Evolutionary conservation across 53 echinoderm and acorn worm genomes (phyloP).

Genomic region (Temnopleurus reevesii): DNA sequence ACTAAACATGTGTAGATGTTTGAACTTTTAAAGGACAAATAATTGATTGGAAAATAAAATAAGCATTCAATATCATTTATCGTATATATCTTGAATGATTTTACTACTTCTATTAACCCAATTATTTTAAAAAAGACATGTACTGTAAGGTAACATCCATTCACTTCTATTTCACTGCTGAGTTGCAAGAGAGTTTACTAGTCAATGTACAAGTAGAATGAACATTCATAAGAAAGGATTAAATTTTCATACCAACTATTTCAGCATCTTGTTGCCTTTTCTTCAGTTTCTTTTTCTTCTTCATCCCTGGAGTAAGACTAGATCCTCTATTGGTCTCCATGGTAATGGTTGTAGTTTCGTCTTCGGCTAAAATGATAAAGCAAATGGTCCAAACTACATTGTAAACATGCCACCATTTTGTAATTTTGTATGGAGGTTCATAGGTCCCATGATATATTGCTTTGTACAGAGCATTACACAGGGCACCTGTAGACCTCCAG

Average conservation of each 20-base stretch:
- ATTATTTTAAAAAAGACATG: neutral
- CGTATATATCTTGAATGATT: neutral
- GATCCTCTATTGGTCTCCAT: neutral
- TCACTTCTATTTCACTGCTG: neutral
- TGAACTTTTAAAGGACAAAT: no score
- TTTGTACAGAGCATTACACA: no score
- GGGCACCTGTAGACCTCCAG: no score
- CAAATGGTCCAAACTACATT: no score
- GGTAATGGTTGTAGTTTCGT: neutral
- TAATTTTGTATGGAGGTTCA: no score
- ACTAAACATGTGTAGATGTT: no score
- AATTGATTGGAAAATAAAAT: no score
- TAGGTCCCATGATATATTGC: no score
- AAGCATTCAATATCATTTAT: no score
- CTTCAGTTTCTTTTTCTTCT: neutral
- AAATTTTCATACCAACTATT: neutral
- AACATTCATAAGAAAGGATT: no score
- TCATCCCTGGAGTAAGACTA: neutral
- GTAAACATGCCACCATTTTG: no score
- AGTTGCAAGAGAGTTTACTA: neutral
- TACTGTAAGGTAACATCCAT: neutral
- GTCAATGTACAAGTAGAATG: no score
- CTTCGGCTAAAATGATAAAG: neutral
- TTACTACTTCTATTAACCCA: neutral
- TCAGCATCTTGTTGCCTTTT: neutral